Conservation (phyloP, 2,888 invertebrate genomes). For the Mactromeris polynyma region DNA sequence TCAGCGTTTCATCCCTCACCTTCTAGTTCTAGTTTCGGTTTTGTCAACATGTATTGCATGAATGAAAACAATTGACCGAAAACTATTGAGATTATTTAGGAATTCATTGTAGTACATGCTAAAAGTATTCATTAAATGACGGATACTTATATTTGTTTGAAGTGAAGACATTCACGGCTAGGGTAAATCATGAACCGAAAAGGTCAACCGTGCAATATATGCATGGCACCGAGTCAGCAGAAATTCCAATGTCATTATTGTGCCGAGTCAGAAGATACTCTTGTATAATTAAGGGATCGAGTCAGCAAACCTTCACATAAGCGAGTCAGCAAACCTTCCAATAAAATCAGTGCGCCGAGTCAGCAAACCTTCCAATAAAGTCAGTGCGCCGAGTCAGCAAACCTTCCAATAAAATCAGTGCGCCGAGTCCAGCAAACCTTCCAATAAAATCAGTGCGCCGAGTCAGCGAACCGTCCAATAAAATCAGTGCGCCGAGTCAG, state of each 20-base stretch:
- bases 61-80: too few species aligned
- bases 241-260: background rate
- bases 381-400: background rate
- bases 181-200: background rate
- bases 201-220: background rate
- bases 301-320: background rate
- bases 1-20: too few species aligned
- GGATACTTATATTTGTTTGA: too few species aligned
- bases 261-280: background rate
- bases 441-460: background rate
- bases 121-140: too few species aligned
- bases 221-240: background rate
- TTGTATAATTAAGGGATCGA: background rate
- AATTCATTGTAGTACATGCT: too few species aligned
- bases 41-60: too few species aligned
- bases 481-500: background rate
- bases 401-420: background rate
- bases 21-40: too few species aligned
- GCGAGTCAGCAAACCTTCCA: background rate
- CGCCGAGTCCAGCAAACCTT: background rate
- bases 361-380: background rate
- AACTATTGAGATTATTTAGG: too few species aligned
- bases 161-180: too few species aligned
- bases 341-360: background rate
- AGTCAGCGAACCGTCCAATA: background rate